Evolutionary conservation across 2,113 vertebrate genomes (phyloP).

Genomic region (Merops nubicus): DNA sequence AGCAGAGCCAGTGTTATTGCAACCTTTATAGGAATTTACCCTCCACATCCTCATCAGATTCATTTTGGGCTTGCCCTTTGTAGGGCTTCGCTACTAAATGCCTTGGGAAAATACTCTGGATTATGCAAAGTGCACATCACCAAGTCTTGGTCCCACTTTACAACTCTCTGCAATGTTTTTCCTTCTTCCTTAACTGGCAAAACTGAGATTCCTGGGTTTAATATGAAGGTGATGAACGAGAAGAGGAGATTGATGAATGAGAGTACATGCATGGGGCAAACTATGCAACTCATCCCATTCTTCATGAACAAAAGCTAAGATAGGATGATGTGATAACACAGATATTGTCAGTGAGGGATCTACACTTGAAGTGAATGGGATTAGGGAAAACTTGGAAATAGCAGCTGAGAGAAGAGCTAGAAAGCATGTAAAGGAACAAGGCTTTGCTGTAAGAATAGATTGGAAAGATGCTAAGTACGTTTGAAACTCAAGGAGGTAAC

Average conservation of each 20-base stretch:
- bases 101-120: background rate
- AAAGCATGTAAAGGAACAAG: background rate
- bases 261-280: too few species aligned
- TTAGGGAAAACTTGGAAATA: background rate
- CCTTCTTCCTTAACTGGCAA: background rate
- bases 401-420: background rate
- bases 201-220: background rate
- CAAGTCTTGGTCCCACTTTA: background rate
- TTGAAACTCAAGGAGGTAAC: constrained; percentile 29
- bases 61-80: background rate
- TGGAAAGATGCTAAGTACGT: background rate
- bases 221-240: background rate
- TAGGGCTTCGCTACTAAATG: background rate
- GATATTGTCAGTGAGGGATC: background rate
- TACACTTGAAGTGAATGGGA: background rate
- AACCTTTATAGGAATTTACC: background rate
- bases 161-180: background rate
- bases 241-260: background rate
- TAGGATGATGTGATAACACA: background rate
- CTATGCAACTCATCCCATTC: background rate
- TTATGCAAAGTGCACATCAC: background rate
- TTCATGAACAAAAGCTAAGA: background rate
- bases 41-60: background rate
- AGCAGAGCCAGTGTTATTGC: background rate
- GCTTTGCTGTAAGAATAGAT: background rate